Base-by-base conservation (phyloP, 2,888 invertebrate species). In the Helleia helle region DNA sequence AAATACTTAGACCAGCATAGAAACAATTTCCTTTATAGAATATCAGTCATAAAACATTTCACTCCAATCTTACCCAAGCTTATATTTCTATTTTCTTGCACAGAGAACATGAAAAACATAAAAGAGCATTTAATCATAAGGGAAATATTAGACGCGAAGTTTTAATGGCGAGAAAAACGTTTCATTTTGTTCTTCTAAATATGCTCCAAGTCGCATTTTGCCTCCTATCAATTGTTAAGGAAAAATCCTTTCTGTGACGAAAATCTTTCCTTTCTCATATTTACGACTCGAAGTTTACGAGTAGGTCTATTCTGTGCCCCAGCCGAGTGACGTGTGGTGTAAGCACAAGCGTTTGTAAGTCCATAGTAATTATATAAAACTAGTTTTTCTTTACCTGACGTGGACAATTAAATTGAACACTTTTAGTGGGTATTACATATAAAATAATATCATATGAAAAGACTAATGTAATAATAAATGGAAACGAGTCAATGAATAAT, bases 271-370 rank as follows among this genome's bases (percentile, higher is more conserved):
- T 63, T 64, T 63, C 67, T 72, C 71, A 75, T 73, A 75, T 75
- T 75, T 75, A 75, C 69, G 65, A 65, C 62, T 65, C 60, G 53
- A 69, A 70, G 65, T 74, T 76, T 75, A 75, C 68, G 75, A 70
- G 64, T 54, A 58, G 59, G 65, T 65, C 71, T 67, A 70, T 73
- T 71, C 68, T 67, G 64, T 68, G 61, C 58, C 31, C 29, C 26
- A 31, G 40, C 31, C 25, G 31, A 31, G 25, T 11, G 39, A 15
- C 15, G 25, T 25, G 9, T 40, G 39, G 31, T 49, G 2, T 5
- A 46, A 4, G 49, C 43, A 41, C 41, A 42, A 37, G 29, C 12
- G 22, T 22, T 22, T 2, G 6, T 18, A 3, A 18, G n/a, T n/a
- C n/a, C n/a, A n/a, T n/a, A n/a, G n/a, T n/a, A n/a, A n/a, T n/a